Base-by-base conservation (phyloP, 2,888 invertebrate genomes). In the Augochlorella aurata region DNA sequence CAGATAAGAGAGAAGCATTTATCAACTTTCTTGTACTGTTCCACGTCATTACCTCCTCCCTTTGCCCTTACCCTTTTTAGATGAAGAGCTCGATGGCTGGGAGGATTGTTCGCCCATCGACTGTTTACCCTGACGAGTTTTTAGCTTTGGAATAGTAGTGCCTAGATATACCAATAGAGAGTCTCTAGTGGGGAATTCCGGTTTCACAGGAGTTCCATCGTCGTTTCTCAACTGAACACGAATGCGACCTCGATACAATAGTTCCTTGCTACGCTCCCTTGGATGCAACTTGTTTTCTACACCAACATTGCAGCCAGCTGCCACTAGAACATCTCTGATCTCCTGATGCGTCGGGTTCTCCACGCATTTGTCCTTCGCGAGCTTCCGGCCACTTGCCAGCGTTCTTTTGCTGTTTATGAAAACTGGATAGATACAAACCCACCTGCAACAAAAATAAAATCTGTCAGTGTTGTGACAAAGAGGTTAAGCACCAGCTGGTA, bases 361-460 rank as follows among this genome's bases (percentile, higher is more conserved):
- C 0, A 99, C 97, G 93, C 98, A 98, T 92, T 96, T 96, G 2
- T 96, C 95, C 94, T 98, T 98, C 0, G 97, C 94, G 38, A 99
- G 94, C 88, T 96, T 96, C 50, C 99, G 95, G 8, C 99, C 99
- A 93, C 98, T 97, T 1, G 97, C 97, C 21, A 97, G 93, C 0
- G 98, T 97, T 93, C 98, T 98, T 92, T 98, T 98, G 90, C 97
- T 98, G 92, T 99, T 99, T 71, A 99, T 95, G 90, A 99, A 99
- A 0, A 98, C 97, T 77, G 99, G 99, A 94, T 99, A 99, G 83
- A 99, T 96, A 92, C 98, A 98, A 78, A 99, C 95, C 99, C 99
- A 99, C 92, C 97, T 97, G 94, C 81, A 93, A 88, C 86, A 88
- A 58, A 78, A 52, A 47, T 47, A 14, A 74, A 44, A 16, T 75